Percentiles rank a stretch among this genome's conserved stretches.
Conservation (phyloP, 2,797 vertebrate species). For the Masticophis lateralis region DNA sequence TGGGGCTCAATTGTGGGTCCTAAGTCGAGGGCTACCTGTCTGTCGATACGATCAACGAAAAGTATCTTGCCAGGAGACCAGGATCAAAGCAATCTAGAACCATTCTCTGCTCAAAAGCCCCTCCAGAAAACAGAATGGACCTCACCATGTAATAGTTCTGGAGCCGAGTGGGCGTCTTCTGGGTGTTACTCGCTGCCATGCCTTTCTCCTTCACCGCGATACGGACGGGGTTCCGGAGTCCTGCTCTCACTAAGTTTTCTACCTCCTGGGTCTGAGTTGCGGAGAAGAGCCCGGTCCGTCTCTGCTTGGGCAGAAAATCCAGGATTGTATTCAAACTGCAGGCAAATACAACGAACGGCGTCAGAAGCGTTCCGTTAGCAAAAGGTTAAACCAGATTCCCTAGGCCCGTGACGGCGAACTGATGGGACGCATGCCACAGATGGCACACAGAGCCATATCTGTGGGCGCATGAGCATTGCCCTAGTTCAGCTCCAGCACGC, state of each 20-base stretch:
- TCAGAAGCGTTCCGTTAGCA: not conserved
- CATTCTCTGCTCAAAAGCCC: too few species aligned
- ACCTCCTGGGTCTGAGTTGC: slow-evolving; percentile 97
- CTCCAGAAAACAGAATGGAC: rapidly evolving
- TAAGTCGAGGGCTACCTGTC: too few species aligned
- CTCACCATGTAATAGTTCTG: slow-evolving; percentile 90
- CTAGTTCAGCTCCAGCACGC: too few species aligned
- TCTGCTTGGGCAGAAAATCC: slow-evolving; percentile 88
- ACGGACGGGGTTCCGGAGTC: slow-evolving; percentile 93
- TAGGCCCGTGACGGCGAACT: too few species aligned
- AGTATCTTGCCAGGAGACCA: too few species aligned
- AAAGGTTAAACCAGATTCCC: not conserved
- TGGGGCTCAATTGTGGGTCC: too few species aligned
- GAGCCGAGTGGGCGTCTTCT: slow-evolving; percentile 89
- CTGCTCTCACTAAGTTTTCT: slow-evolving; percentile 93
- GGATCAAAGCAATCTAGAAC: too few species aligned
- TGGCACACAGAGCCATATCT: too few species aligned
- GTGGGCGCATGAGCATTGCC: too few species aligned
- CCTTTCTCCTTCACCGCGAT: slow-evolving; percentile 95
- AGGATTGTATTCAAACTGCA: slow-evolving; percentile 89
- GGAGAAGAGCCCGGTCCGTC: slow-evolving; percentile 93
- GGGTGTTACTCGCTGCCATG: slow-evolving; percentile 74
- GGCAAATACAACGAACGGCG: not conserved
- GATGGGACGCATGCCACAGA: too few species aligned
- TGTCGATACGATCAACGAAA: too few species aligned